Base-by-base conservation (phyloP, 1,140 invertebrate genomes). In the Drosophila bocqueti region DNA sequence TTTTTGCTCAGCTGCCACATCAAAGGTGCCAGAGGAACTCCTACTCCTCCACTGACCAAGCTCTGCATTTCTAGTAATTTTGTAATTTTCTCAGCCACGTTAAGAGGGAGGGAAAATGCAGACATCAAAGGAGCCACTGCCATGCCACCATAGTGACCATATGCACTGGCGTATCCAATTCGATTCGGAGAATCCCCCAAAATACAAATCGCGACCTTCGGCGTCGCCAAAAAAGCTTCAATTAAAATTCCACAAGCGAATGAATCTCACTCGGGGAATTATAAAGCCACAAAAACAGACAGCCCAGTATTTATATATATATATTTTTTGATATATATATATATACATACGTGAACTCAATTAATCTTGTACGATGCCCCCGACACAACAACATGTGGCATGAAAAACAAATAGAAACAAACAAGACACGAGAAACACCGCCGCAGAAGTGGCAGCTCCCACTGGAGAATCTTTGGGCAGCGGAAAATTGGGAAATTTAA, bases 231-330 rank as follows among this genome's bases (percentile, higher is more conserved):
- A 81, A 72, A 81, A 72, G 54, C 63, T 72, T 89, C 77, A 83
- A 87, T 89, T 89, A 89, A 87, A 89, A 89, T 87, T 83, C 84
- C 80, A 62, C 50, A 58, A 76, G 34, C 74, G 58, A 47, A 58
- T 55, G 63, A 66, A 52, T 69, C 54, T 55, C 26, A 46, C 18
- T 43, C 49, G 24, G 36, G 31, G 38, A 65, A 73, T 42, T 74
- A 75, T 52, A 52, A 74, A 52, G 40, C 60, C 60, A 75, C 61
- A 43, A 57, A 77, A 43, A 69, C 64, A 50, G 40, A 57, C 72
- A 42, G 46, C 43, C 45, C 62, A 62, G 49, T 55, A 67, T 46
- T 47, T 60, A 63, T 54, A 47, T 62, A 80, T 69, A 60, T 59
- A 59, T 62, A 38, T 38, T 46, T 76, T 42, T 50, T 66, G 49